Evolutionary conservation across 1,140 invertebrate species (phyloP).

Genomic region (Drosophila mayri): DNA sequence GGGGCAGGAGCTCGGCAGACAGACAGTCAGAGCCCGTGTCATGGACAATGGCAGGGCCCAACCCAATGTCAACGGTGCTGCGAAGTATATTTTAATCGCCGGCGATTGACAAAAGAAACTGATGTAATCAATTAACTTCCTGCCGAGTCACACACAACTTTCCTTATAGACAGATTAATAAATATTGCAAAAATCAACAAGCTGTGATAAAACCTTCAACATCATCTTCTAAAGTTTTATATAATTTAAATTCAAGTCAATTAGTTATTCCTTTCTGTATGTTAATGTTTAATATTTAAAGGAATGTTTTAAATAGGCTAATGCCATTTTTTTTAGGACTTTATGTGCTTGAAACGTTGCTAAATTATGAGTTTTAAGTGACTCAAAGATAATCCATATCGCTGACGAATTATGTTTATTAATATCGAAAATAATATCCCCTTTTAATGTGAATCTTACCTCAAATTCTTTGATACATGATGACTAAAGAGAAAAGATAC

Average conservation of each 20-base stretch:
- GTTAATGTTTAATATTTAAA: background rate
- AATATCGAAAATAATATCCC: background rate
- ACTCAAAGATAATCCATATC: background rate
- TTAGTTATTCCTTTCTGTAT: too few species aligned
- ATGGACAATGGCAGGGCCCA: constrained; percentile 30
- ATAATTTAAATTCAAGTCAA: background rate
- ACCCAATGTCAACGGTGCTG: constrained; percentile 29
- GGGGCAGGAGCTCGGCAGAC: constrained; percentile 13
- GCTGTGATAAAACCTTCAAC: background rate
- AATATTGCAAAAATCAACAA: background rate
- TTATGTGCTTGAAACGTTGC: background rate
- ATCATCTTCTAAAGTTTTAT: background rate
- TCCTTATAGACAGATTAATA: constrained; percentile 10
- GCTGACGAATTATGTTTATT: background rate
- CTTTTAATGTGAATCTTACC: background rate
- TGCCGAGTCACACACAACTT: constrained; percentile 2
- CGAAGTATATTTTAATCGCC: constrained; percentile 32
- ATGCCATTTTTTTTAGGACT: too few species aligned
- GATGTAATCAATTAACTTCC: constrained; percentile 40
- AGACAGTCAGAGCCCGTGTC: constrained; percentile 19
- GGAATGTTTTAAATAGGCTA: too few species aligned
- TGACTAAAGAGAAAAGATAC: background rate
- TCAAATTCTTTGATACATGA: background rate
- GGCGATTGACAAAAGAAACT: constrained; percentile 26
- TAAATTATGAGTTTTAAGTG: background rate